These are phyloP conservation scores for Timandra comae DNA, from an alignment of 2,888 invertebrate species.

Conservation along the genomic window DNA sequence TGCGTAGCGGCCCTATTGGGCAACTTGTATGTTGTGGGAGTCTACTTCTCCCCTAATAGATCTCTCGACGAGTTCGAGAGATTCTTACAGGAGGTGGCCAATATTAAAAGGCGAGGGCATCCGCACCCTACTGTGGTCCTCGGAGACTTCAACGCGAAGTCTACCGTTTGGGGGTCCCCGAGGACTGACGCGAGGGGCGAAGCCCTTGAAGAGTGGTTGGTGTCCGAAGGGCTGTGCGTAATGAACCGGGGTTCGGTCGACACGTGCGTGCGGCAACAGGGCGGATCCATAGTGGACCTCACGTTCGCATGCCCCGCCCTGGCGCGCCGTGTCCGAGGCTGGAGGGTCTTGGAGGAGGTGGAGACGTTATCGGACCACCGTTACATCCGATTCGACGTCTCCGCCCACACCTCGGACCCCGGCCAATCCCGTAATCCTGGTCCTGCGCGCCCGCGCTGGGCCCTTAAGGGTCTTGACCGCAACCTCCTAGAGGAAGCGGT, in stretches of 20 bases:
- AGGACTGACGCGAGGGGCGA: neutral
- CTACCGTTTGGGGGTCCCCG: conserved; percentile 15
- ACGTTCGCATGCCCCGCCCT: conserved; percentile 3
- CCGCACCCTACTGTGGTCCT: conserved; percentile 2
- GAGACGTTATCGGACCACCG: conserved; percentile 4
- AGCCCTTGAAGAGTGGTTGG: neutral
- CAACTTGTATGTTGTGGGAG: conserved; percentile 7
- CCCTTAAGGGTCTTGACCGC: conserved; percentile 3
- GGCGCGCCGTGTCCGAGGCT: neutral
- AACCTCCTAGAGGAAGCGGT: conserved; percentile 10
- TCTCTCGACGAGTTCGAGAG: conserved; percentile 17
- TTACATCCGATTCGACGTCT: conserved; percentile 3
- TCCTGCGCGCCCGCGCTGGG: conserved; percentile 9
- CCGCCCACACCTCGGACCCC: neutral
- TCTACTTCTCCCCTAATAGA: conserved; percentile 21
- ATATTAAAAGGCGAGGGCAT: conserved; percentile 4
- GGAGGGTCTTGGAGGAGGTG: conserved; percentile 1
- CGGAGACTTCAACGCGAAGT: conserved; percentile 17
- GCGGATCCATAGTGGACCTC: conserved; percentile 4
- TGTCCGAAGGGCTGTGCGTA: neutral
- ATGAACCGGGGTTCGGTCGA: neutral
- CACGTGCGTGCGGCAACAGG: conserved; percentile 4
- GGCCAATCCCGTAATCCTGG: neutral
- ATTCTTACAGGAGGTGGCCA: conserved; percentile 1
- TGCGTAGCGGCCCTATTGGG: conserved; percentile 7